Conservation (phyloP, 2,888 invertebrate species). For the Scaptomyza reducta region DNA sequence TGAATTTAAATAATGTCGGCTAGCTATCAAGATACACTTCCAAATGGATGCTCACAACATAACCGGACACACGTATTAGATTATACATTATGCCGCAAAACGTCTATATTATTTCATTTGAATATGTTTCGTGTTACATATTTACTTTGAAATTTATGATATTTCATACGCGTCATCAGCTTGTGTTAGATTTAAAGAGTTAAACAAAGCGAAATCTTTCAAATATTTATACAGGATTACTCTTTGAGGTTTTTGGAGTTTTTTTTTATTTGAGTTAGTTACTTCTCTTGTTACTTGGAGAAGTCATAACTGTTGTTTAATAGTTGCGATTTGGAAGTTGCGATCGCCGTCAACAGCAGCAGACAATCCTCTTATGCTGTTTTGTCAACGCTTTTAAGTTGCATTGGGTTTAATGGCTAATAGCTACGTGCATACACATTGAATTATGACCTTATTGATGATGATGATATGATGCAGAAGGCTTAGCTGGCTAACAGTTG, state of each 20-base stretch:
- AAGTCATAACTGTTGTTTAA: background rate
- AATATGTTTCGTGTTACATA: background rate
- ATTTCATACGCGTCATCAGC: background rate
- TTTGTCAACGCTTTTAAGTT: background rate
- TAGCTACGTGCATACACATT: too few relatives aligned
- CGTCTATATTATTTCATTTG: background rate
- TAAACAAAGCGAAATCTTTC: background rate
- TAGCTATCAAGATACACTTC: conserved; percentile 1
- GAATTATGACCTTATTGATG: conserved; percentile 5
- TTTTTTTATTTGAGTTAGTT: too few relatives aligned
- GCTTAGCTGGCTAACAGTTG: conserved; percentile 5
- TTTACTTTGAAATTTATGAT: too few relatives aligned
- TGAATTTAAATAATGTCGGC: conserved; percentile 4
- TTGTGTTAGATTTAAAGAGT: too few relatives aligned
- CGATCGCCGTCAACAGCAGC: background rate
- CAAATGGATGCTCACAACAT: background rate
- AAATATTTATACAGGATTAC: background rate
- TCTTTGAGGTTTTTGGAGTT: background rate
- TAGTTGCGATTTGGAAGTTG: background rate
- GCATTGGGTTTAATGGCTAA: too few relatives aligned
- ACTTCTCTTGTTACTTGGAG: background rate
- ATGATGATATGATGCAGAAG: background rate
- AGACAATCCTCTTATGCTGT: background rate
- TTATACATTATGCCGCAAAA: background rate
- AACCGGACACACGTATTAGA: background rate